These are phyloP conservation scores for Acrossocheilus wenchowensis DNA, from an alignment of 2,797 vertebrate species.

Conservation along the genomic window DNA sequence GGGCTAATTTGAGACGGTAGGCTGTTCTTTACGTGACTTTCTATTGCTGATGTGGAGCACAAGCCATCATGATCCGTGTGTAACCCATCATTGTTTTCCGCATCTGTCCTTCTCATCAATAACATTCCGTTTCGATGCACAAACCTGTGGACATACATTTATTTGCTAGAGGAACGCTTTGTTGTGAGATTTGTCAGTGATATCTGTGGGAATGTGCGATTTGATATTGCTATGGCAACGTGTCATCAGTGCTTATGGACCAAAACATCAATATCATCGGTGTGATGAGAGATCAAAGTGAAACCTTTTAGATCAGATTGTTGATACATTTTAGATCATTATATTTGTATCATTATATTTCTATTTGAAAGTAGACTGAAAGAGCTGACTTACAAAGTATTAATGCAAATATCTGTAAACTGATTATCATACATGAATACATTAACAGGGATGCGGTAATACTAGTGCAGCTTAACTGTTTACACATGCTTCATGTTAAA, in stretches of 20 bases:
- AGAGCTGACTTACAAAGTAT: neutral
- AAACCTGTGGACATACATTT: neutral
- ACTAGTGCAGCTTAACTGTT: neutral
- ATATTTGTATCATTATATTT: neutral
- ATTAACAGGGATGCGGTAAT: neutral
- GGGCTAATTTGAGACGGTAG: conserved; percentile 44
- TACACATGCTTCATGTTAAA: neutral
- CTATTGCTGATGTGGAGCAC: conserved; percentile 23
- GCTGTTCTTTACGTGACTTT: conserved; percentile 27
- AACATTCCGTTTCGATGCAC: neutral
- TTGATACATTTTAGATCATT: neutral
- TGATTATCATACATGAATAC: neutral
- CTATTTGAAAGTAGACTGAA: neutral
- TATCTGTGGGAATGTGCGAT: neutral
- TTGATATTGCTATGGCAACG: conserved; percentile 41
- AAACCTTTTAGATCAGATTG: neutral
- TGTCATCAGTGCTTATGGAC: conserved; percentile 9
- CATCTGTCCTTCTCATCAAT: neutral
- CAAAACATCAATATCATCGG: neutral
- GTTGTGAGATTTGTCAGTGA: neutral
- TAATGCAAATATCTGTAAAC: neutral
- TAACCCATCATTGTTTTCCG: neutral
- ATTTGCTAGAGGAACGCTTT: neutral
- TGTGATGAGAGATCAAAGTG: neutral
- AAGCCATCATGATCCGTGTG: neutral